Base-by-base conservation (phyloP, 1,140 invertebrate species). In the Antheraea pernyi region DNA sequence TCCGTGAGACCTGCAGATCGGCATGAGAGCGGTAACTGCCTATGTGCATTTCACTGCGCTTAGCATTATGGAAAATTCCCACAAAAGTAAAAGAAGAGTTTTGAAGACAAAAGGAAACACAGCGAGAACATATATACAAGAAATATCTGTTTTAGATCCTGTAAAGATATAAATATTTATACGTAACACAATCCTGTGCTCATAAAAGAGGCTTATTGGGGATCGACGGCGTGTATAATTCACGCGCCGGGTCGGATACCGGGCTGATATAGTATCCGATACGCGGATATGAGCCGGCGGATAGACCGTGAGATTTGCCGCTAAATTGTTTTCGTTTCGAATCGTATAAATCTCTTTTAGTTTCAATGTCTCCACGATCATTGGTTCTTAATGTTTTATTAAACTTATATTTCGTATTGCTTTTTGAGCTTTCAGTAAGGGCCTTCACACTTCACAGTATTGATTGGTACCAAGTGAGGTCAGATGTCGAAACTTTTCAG, bases 141-240 rank as follows among this genome's bases (percentile, higher is more conserved):
- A n/a, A 16, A 53, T 53, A 53, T 53, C 46, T 53, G 16, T 53
- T 69, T 73, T 67, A 73, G 71, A 79, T 77, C 72, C 76, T 39
- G 18, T 46, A 8, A 30, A 68, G 77, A 76, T 81, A 81, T 81
- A 81, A 79, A 81, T 74, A 81, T 81, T 79, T 81, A 81, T 81
- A 81, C 70, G 65, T 37, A 59, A 65, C 60, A 67, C 74, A 71
- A 79, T 81, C 79, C 74, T 59, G 59, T 68, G 77, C 71, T 76
- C 73, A 73, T 79, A 79, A 78, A 78, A 16, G 30, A 66, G 72
- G 73, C 71, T 79, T 77, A 77, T 70, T 66, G 48, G 62, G 73
- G 74, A 80, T 81, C 72, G 62, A 37, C 30, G 60, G n/a, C 67
- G 77, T 59, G 64, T 70, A 79, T 81, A 81, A 79, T 70, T 81